Percentiles rank a stretch among this genome's conserved stretches.
Conservation (phyloP, 2,888 invertebrate species). For the Bembecia ichneumoniformis region DNA sequence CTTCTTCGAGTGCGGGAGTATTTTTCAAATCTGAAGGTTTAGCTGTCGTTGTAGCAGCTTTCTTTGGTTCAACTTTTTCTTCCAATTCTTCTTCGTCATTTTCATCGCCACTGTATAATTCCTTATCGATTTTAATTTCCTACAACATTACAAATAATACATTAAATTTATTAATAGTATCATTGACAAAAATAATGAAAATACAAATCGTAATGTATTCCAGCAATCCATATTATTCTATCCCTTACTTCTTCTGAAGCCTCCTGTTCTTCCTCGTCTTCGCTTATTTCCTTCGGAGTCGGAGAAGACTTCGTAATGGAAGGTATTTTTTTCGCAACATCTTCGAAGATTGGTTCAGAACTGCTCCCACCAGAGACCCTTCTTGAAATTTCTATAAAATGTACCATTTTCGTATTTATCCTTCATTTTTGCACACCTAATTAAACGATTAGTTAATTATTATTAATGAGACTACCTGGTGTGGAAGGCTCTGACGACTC, state of each 20-base stretch:
- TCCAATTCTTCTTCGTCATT: conserved; percentile 54
- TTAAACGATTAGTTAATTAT: background rate
- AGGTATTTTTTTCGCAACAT: conserved; percentile 19
- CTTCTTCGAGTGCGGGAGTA: conserved; percentile 20
- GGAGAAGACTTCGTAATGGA: conserved; percentile 24
- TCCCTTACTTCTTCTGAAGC: background rate
- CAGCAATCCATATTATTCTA: background rate
- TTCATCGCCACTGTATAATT: conserved; percentile 52
- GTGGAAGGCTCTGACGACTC: conserved; percentile 13
- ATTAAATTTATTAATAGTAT: background rate
- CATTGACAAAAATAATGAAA: too few relatives aligned
- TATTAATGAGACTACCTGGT: background rate
- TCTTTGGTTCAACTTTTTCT: conserved; percentile 35
- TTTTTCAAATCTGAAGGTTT: conserved; percentile 12
- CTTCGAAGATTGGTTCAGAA: conserved; percentile 9
- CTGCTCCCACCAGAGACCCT: background rate
- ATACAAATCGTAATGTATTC: too few relatives aligned
- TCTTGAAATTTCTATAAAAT: background rate
- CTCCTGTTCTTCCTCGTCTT: conserved; percentile 19
- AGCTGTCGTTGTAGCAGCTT: conserved; percentile 35
- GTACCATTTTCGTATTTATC: too few relatives aligned
- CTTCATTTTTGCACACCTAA: background rate
- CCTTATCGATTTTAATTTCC: conserved; percentile 32
- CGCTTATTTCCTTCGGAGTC: conserved; percentile 26
- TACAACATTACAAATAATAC: conserved; percentile 15